Evolutionary conservation across 2,888 invertebrate species (phyloP).

Genomic region (Coenonympha glycerion): DNA sequence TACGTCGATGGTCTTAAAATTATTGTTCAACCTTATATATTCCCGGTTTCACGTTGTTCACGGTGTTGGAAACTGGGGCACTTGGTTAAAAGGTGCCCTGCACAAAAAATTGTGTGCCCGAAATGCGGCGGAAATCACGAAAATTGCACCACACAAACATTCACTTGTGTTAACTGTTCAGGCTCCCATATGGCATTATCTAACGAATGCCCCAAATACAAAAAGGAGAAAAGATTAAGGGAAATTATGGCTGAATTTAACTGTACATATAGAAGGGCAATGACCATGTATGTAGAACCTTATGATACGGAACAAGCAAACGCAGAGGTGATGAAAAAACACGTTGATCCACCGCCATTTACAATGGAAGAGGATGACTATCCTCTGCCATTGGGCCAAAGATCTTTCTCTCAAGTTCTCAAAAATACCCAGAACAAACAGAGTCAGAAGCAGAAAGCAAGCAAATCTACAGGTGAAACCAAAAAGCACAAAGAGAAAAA

Average conservation of each 20-base stretch:
- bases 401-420: too few relatives aligned
- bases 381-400: too few relatives aligned
- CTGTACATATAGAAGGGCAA: slow-evolving; percentile 24
- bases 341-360: too few relatives aligned
- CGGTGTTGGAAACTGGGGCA: too few relatives aligned
- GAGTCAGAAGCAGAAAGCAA: too few relatives aligned
- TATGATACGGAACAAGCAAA: not conserved
- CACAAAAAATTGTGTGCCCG: slow-evolving; percentile 19
- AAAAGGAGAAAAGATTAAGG: slow-evolving; percentile 23
- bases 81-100: too few relatives aligned
- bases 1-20: slow-evolving; percentile 15
- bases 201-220: slow-evolving; percentile 20
- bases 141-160: slow-evolving; percentile 22
- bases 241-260: slow-evolving; percentile 26
- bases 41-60: slow-evolving; percentile 16
- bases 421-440: too few relatives aligned
- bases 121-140: slow-evolving; percentile 22
- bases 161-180: slow-evolving; percentile 22
- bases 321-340: too few relatives aligned
- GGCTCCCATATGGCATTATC: slow-evolving; percentile 25
- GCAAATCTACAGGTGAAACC: too few relatives aligned
- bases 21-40: slow-evolving; percentile 23
- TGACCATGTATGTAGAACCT: slow-evolving; percentile 13
- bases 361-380: too few relatives aligned
- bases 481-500: too few relatives aligned